phyloP scores from a whole-genome alignment of 1,140 invertebrate species.

The Procambarus clarkii region DNA sequence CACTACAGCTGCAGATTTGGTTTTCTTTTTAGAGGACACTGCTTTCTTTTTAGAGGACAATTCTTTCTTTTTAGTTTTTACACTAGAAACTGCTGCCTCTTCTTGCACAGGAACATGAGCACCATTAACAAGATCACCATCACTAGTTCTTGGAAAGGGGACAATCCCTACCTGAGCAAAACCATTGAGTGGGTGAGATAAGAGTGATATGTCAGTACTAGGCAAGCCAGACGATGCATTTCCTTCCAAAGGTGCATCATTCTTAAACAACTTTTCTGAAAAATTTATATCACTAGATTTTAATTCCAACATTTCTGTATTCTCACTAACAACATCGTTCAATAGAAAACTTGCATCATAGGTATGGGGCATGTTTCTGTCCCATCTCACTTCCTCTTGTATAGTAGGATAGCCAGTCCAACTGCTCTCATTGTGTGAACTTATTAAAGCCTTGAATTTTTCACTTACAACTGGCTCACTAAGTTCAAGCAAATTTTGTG shows the following conservation, averaged over 20 bases:
- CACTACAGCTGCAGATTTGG: not conserved
- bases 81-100: not conserved
- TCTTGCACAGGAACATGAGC: not conserved
- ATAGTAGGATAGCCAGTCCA: not conserved
- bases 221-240: not conserved
- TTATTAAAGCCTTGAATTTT: not conserved
- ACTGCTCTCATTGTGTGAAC: not conserved
- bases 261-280: not conserved
- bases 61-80: not conserved
- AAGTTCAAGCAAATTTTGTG: not conserved
- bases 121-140: not conserved
- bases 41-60: not conserved
- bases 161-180: not conserved
- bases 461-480: not conserved
- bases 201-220: not conserved
- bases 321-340: not conserved
- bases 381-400: conserved; percentile 22
- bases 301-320: not conserved
- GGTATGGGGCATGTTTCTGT: not conserved
- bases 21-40: not conserved
- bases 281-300: conserved; percentile 4
- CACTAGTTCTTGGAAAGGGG: not conserved
- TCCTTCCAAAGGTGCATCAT: not conserved
- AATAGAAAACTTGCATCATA: conserved; percentile 17
- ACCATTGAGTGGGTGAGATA: not conserved